Evolutionary conservation across 2,888 invertebrate genomes (phyloP).

Genomic region (Eueremaeus valkanovi): DNA sequence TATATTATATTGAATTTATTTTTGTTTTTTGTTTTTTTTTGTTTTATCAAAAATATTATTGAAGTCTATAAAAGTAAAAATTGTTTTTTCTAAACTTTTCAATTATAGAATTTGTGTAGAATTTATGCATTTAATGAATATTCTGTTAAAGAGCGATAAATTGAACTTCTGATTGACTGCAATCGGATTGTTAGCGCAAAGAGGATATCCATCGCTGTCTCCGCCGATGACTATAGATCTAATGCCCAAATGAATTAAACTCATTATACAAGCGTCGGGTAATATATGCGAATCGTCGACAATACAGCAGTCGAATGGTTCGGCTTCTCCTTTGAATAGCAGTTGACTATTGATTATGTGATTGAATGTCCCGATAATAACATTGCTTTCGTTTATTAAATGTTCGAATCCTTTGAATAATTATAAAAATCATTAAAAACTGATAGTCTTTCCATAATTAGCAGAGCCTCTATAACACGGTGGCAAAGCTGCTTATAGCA

Average conservation of each 20-base stretch:
- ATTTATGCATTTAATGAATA: not conserved
- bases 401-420: not conserved
- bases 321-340: not conserved
- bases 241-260: not conserved
- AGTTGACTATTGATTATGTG: not conserved
- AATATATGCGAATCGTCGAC: not conserved
- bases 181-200: not conserved
- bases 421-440: not conserved
- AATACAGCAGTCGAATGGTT: constrained; percentile 15
- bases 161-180: not conserved
- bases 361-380: not conserved
- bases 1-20: too few species aligned
- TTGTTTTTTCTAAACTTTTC: too few species aligned
- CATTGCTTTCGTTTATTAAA: not conserved
- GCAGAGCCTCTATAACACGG: too few species aligned
- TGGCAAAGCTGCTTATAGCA: too few species aligned
- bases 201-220: not conserved
- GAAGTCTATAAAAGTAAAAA: too few species aligned
- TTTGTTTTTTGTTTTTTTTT: too few species aligned
- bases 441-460: too few species aligned
- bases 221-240: not conserved
- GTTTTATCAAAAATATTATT: too few species aligned
- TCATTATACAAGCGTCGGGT: not conserved
- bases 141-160: not conserved
- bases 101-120: too few species aligned